Evolutionary conservation across 2,113 vertebrate species (phyloP).

Genomic region (Sinocyclocheilus anophthalmus): DNA sequence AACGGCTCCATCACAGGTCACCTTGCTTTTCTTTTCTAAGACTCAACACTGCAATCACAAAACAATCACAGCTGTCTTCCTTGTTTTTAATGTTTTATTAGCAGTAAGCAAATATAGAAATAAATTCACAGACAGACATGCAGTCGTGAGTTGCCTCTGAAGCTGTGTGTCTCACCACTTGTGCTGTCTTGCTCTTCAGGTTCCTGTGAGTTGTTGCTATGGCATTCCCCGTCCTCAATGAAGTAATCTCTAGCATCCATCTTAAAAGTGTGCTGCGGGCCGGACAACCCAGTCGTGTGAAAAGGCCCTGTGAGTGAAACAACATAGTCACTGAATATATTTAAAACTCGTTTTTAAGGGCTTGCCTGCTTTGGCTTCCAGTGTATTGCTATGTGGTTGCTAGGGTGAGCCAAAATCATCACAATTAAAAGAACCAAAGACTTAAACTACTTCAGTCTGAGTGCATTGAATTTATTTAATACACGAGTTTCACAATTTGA

Average conservation of each 20-base stretch:
- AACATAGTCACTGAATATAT: background rate
- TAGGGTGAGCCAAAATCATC: too few species aligned
- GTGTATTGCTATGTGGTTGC: too few species aligned
- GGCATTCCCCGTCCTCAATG: slow-evolving; percentile 76
- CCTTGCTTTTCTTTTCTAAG: background rate
- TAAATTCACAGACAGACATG: background rate
- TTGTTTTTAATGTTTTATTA: background rate
- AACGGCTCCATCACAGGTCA: background rate
- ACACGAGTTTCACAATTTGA: too few species aligned
- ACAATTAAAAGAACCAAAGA: too few species aligned
- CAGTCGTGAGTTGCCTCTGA: background rate
- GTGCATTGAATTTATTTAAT: too few species aligned
- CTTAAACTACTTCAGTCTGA: too few species aligned
- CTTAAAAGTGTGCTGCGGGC: slow-evolving; percentile 76
- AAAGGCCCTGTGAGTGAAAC: slow-evolving; percentile 72
- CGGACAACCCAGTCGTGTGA: slow-evolving; percentile 74
- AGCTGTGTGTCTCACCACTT: slow-evolving; percentile 65
- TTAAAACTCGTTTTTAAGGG: too few species aligned
- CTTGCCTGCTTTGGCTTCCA: too few species aligned
- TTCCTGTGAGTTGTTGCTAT: slow-evolving; percentile 78
- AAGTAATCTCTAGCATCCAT: slow-evolving; percentile 79
- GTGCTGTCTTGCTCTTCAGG: slow-evolving; percentile 77
- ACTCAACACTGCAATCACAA: too few species aligned
- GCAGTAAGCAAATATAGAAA: background rate
- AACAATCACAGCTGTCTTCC: background rate